Percentiles rank a stretch among this genome's conserved stretches.
phyloP scores from a whole-genome alignment of 2,113 vertebrate genomes.

The Peromyscus leucopus region DNA sequence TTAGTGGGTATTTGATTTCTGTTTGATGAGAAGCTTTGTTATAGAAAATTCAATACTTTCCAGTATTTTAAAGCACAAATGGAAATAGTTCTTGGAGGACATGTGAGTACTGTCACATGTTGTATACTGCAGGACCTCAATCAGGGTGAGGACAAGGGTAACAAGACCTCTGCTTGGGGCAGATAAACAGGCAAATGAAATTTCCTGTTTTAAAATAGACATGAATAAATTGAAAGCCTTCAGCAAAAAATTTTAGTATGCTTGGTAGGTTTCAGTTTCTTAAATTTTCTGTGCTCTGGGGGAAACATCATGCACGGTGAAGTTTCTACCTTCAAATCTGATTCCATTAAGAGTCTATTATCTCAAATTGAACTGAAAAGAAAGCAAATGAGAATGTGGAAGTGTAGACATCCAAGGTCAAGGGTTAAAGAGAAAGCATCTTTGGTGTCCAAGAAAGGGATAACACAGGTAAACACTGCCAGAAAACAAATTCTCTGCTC shows the following conservation, averaged over 20 bases:
- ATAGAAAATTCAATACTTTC: background rate
- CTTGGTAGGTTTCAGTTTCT: background rate
- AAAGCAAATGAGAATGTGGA: background rate
- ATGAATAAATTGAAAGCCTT: background rate
- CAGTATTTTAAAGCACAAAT: background rate
- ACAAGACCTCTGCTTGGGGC: background rate
- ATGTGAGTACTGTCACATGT: background rate
- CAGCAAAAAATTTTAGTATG: background rate
- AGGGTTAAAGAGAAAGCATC: background rate
- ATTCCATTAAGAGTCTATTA: background rate
- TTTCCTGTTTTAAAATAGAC: background rate
- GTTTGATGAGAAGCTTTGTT: background rate
- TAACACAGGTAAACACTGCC: background rate
- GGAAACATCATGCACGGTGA: background rate
- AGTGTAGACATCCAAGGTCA: background rate
- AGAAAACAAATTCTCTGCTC: background rate
- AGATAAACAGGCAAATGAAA: background rate
- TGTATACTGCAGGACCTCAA: accelerated
- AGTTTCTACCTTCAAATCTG: background rate
- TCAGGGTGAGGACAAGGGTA: background rate
- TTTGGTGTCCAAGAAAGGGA: background rate
- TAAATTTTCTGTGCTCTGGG: background rate
- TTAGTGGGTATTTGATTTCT: background rate
- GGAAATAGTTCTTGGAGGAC: background rate
- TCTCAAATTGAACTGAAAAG: background rate